Evolutionary conservation across 2,888 invertebrate species (phyloP).

Genomic region (Cabera pusaria): DNA sequence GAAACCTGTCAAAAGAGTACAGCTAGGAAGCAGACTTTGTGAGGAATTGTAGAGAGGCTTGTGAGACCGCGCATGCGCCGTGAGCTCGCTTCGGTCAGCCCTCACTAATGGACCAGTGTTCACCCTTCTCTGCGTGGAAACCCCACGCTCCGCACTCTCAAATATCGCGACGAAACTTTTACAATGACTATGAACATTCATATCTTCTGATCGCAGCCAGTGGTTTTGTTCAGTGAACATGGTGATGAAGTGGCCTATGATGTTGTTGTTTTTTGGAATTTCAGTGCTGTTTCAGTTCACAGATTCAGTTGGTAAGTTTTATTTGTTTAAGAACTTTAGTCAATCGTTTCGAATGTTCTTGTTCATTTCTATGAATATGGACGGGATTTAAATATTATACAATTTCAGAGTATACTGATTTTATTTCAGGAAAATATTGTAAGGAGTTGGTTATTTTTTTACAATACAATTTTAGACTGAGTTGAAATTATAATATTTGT

Average conservation of each 20-base stretch:
- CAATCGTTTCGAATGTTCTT: too few relatives aligned
- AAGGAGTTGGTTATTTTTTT: too few relatives aligned
- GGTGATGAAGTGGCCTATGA: constrained; percentile 63
- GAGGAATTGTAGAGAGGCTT: constrained; percentile 25
- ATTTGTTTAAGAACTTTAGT: too few relatives aligned
- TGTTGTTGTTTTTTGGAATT: constrained; percentile 66
- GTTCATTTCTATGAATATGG: too few relatives aligned
- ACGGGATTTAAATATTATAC: too few relatives aligned
- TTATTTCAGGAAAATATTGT: too few relatives aligned
- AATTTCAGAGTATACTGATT: too few relatives aligned
- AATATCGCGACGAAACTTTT: constrained; percentile 31
- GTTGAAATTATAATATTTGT: too few relatives aligned
- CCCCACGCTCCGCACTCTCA: constrained; percentile 7
- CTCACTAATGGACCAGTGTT: constrained; percentile 15
- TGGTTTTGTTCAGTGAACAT: constrained; percentile 29
- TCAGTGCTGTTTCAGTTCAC: constrained; percentile 72
- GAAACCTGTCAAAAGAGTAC: constrained; percentile 48
- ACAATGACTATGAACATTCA: too few relatives aligned
- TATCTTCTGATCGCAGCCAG: constrained; percentile 16
- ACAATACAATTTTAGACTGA: too few relatives aligned
- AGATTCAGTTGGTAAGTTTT: constrained; percentile 72
- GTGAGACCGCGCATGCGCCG: constrained; percentile 27
- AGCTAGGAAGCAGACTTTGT: constrained; percentile 29
- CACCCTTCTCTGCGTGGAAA: constrained; percentile 10
- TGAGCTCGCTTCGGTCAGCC: background rate